A percentile compares a stretch with the other conserved stretches of the same genome.
phyloP scores from a whole-genome alignment of 2,888 invertebrate genomes.

The Pyrgus malvae region DNA sequence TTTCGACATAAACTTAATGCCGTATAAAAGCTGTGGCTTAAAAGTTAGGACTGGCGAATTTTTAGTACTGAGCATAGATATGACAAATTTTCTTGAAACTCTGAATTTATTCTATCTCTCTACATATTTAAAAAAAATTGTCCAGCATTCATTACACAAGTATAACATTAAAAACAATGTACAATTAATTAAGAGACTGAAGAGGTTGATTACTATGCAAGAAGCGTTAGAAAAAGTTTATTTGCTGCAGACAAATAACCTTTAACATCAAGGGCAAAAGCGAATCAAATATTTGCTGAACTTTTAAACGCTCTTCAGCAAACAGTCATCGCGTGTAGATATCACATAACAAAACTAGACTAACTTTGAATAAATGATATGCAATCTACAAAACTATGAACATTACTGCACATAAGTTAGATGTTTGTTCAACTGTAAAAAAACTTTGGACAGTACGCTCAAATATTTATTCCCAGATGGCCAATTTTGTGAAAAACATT shows the following conservation, averaged over 20 bases:
- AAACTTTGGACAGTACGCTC: too few relatives aligned
- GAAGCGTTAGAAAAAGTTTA: not conserved
- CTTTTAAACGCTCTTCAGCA: not conserved
- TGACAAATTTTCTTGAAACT: too few relatives aligned
- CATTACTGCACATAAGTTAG: too few relatives aligned
- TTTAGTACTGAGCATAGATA: too few relatives aligned
- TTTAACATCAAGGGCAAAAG: not conserved
- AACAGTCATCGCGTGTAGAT: conserved; percentile 9
- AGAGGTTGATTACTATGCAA: not conserved
- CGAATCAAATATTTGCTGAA: conserved; percentile 2
- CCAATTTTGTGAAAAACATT: too few relatives aligned
- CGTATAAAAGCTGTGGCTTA: not conserved
- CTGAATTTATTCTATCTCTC: too few relatives aligned
- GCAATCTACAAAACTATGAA: not conserved
- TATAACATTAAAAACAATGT: not conserved
- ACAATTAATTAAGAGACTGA: not conserved
- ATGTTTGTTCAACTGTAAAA: too few relatives aligned
- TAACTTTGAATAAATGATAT: not conserved
- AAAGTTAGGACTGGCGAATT: not conserved
- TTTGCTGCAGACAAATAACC: not conserved
- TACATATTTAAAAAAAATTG: too few relatives aligned
- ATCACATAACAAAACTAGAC: not conserved
- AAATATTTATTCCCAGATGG: too few relatives aligned
- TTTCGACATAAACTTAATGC: not conserved
- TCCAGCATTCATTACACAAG: too few relatives aligned